Conservation (phyloP, 2,113 vertebrate genomes). For the Gorsachius goisagi region DNA sequence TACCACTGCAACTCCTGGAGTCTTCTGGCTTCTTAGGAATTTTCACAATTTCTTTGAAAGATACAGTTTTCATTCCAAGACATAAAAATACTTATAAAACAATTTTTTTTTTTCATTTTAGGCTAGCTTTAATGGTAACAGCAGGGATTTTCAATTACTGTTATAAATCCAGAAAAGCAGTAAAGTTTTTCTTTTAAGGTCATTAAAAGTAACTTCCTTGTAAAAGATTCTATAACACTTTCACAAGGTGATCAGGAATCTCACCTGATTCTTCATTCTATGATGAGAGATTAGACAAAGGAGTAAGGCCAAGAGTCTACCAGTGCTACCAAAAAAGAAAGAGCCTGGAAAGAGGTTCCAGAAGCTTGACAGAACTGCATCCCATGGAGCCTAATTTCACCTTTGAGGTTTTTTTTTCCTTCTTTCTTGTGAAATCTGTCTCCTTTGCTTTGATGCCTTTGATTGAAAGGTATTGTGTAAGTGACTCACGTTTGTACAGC, state of each 20-base stretch:
- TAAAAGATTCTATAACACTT: not conserved
- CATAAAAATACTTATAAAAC: not conserved
- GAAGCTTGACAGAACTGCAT: not conserved
- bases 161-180: not conserved
- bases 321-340: not conserved
- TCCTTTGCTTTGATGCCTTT: conserved; percentile 30
- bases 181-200: not conserved
- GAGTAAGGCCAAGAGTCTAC: not conserved
- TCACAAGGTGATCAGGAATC: not conserved
- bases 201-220: not conserved
- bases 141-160: not conserved
- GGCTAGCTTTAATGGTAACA: not conserved
- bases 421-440: not conserved
- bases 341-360: not conserved
- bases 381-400: not conserved
- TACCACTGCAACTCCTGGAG: not conserved
- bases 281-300: not conserved
- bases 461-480: conserved; percentile 30
- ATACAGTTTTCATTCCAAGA: not conserved
- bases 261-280: not conserved
- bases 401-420: not conserved
- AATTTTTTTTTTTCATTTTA: not conserved
- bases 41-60: not conserved
- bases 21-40: not conserved
- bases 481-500: not conserved